Percentiles rank a stretch among this genome's conserved stretches.
These are phyloP conservation scores for Orycteropus afer DNA, from an alignment of 2,113 vertebrate genomes.

Conservation along the genomic window DNA sequence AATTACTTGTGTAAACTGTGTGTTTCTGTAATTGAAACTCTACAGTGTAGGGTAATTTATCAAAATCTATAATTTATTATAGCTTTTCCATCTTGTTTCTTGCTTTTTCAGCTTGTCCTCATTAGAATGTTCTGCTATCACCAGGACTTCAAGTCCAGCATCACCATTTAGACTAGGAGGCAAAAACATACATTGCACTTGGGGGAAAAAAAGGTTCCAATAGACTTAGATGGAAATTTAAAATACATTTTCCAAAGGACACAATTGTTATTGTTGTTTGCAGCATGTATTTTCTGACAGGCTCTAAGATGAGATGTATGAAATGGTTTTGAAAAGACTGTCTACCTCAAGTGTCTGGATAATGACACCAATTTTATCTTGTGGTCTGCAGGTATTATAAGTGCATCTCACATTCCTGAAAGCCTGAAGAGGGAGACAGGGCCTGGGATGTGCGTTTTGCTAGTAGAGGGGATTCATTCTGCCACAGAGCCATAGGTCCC, in stretches of 20 bases:
- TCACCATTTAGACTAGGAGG: background rate
- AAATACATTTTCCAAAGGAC: conserved; percentile 64
- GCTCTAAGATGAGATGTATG: conserved; percentile 59
- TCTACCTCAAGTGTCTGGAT: conserved; percentile 59
- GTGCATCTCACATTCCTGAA: background rate
- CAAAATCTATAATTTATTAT: conserved; percentile 81
- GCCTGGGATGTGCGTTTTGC: background rate
- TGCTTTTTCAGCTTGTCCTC: conserved; percentile 59
- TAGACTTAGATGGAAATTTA: background rate
- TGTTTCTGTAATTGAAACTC: conserved; percentile 83
- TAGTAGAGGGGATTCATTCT: background rate
- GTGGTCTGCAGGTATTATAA: background rate
- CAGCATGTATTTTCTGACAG: conserved; percentile 55
- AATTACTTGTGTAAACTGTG: conserved; percentile 82
- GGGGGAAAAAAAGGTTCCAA: background rate
- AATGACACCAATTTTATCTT: conserved; percentile 65
- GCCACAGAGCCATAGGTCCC: background rate
- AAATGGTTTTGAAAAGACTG: conserved; percentile 64
- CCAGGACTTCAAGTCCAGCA: background rate
- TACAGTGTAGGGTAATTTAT: conserved; percentile 76
- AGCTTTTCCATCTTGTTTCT: conserved; percentile 65
- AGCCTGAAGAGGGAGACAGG: background rate
- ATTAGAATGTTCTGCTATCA: conserved; percentile 26
- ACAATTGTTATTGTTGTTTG: conserved; percentile 51
- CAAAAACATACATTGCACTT: background rate